Conservation (phyloP, 2,888 invertebrate genomes). For the Scaptomyza parva region DNA sequence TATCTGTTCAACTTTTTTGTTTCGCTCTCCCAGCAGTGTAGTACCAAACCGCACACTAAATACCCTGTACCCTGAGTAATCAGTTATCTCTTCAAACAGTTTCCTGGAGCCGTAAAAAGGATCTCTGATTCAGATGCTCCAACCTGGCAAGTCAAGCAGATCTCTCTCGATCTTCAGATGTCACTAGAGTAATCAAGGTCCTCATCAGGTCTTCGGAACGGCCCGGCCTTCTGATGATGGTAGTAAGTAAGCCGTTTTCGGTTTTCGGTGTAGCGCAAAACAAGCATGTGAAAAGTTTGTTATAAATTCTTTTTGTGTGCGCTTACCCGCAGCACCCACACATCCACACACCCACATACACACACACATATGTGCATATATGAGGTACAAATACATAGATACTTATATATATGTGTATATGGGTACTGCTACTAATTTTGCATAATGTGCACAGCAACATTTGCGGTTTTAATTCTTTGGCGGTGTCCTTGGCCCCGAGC, state of each 20-base stretch:
- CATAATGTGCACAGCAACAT: conserved; percentile 81
- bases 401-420: neutral
- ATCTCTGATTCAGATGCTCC: neutral
- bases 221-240: neutral
- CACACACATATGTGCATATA: conserved; percentile 1
- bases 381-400: conserved; percentile 13
- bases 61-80: conserved; percentile 21
- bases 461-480: conserved; percentile 82
- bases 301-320: conserved; percentile 79
- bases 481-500: conserved; percentile 47
- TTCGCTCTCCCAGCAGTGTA: neutral
- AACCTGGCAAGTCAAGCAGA: neutral
- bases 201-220: neutral
- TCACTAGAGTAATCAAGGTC: neutral
- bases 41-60: conserved; percentile 5
- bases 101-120: too few relatives aligned
- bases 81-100: neutral
- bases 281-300: conserved; percentile 77
- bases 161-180: too few relatives aligned
- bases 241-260: conserved; percentile 1
- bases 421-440: conserved; percentile 77
- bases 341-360: conserved; percentile 21
- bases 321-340: conserved; percentile 33
- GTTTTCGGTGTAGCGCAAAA: conserved; percentile 37
- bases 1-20: conserved; percentile 33